These are phyloP conservation scores for Andrena flavipes DNA, from an alignment of 2,888 invertebrate species.

Conservation along the genomic window DNA sequence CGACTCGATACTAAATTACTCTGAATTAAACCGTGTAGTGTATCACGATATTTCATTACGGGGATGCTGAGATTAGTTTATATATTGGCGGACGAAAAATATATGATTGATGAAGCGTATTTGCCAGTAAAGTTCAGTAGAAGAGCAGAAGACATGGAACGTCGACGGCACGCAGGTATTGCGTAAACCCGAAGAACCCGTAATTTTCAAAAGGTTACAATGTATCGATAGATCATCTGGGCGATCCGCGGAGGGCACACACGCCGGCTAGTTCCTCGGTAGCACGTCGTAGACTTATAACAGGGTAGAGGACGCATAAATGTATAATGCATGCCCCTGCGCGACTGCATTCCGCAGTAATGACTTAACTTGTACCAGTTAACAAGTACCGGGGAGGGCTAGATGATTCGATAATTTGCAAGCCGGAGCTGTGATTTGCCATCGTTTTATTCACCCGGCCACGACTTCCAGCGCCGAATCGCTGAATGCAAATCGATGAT, in stretches of 20 bases:
- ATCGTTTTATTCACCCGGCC: slow-evolving; percentile 35
- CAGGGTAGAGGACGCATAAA: slow-evolving; percentile 61
- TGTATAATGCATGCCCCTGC: slow-evolving; percentile 74
- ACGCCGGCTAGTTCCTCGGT: slow-evolving; percentile 34
- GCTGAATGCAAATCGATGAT: slow-evolving; percentile 32
- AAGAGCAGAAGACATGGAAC: background rate
- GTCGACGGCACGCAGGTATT: background rate
- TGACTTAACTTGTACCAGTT: slow-evolving; percentile 75
- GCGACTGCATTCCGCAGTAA: slow-evolving; percentile 78
- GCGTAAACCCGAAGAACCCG: slow-evolving; percentile 2
- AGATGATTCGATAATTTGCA: slow-evolving; percentile 74
- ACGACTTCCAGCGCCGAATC: slow-evolving; percentile 35
- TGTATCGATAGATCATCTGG: slow-evolving; percentile 31
- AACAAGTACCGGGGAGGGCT: slow-evolving; percentile 60
- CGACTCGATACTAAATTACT: background rate
- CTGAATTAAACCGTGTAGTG: background rate
- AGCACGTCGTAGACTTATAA: slow-evolving; percentile 50
- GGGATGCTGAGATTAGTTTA: background rate
- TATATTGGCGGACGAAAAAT: background rate
- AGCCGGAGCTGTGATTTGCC: slow-evolving; percentile 54
- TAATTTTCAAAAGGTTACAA: slow-evolving; percentile 33
- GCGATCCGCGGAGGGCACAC: background rate
- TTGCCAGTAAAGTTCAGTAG: background rate
- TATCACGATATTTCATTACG: background rate
- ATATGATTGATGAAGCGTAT: background rate